A percentile compares a stretch with the other conserved stretches of the same genome.
Conservation (phyloP, 1,140 invertebrate species). For the Atta cephalotes region DNA sequence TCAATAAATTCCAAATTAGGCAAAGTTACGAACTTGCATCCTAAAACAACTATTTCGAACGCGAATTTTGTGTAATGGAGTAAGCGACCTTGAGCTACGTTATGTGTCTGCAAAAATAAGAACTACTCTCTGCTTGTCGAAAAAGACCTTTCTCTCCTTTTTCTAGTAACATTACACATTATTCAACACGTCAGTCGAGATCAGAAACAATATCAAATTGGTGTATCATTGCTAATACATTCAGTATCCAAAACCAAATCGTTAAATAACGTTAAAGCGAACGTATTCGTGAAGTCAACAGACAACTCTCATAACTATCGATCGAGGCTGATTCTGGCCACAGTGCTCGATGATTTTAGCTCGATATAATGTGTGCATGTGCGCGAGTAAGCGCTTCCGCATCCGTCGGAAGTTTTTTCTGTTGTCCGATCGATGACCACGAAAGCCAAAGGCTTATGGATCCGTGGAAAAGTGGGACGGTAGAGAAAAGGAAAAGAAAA, state of each 20-base stretch:
- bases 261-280: conserved; percentile 6
- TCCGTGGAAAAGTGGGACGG: not conserved
- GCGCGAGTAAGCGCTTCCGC: not conserved
- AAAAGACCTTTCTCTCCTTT: not conserved
- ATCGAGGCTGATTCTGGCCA: not conserved
- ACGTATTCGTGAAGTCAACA: not conserved
- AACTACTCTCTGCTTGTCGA: not conserved
- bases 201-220: not conserved
- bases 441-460: not conserved
- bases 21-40: not conserved
- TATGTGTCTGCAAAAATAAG: conserved; percentile 35
- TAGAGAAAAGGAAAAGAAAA: not conserved
- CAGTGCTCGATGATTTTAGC: not conserved
- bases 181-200: not conserved
- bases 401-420: conserved; percentile 18
- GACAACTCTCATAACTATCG: conserved; percentile 6
- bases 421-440: conserved; percentile 8
- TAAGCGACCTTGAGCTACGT: conserved; percentile 42
- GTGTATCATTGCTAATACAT: not conserved
- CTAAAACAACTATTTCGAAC: conserved; percentile 33
- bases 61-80: not conserved
- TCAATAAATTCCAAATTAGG: not conserved
- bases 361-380: not conserved
- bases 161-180: conserved; percentile 6
- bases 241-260: not conserved